Conservation (phyloP, 1,140 invertebrate genomes). For the Brachionus plicatilis region DNA sequence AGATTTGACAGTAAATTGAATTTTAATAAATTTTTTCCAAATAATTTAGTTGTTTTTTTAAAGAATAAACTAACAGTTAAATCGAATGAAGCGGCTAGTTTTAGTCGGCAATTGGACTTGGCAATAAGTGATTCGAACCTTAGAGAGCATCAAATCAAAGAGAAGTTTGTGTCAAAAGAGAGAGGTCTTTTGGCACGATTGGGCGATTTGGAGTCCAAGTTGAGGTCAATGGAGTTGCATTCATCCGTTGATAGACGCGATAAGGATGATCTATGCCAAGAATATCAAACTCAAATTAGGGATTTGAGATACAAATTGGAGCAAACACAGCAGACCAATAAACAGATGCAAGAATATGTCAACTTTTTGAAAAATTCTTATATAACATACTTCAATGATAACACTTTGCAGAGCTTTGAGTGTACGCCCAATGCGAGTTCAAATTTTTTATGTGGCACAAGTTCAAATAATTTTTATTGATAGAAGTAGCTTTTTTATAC, state of each 20-base stretch:
- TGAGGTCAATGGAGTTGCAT: not conserved
- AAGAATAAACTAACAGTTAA: slow-evolving; percentile 15
- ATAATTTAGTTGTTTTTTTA: not conserved
- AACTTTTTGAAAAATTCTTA: slow-evolving; percentile 39
- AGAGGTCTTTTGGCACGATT: not conserved
- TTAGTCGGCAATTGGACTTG: slow-evolving; percentile 31
- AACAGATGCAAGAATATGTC: slow-evolving; percentile 35
- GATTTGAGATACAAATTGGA: slow-evolving; percentile 30
- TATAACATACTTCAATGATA: slow-evolving; percentile 23
- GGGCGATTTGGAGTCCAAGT: slow-evolving; percentile 8
- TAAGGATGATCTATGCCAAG: slow-evolving; percentile 15
- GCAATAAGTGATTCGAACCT: slow-evolving; percentile 35
- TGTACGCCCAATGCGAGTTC: not conserved
- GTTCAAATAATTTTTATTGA: slow-evolving; percentile 17
- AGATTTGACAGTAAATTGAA: not conserved
- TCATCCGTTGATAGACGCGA: not conserved
- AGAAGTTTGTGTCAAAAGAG: slow-evolving; percentile 16
- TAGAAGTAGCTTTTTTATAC: not conserved
- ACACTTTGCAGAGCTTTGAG: slow-evolving; percentile 10
- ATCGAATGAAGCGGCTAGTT: slow-evolving; percentile 32
- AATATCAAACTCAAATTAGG: slow-evolving; percentile 13
- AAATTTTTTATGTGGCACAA: not conserved
- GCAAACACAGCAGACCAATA: slow-evolving; percentile 11
- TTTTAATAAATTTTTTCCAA: not conserved
- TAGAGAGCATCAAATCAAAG: slow-evolving; percentile 37